Base-by-base conservation (phyloP, 2,888 invertebrate species). In the Xestia sexstrigata region DNA sequence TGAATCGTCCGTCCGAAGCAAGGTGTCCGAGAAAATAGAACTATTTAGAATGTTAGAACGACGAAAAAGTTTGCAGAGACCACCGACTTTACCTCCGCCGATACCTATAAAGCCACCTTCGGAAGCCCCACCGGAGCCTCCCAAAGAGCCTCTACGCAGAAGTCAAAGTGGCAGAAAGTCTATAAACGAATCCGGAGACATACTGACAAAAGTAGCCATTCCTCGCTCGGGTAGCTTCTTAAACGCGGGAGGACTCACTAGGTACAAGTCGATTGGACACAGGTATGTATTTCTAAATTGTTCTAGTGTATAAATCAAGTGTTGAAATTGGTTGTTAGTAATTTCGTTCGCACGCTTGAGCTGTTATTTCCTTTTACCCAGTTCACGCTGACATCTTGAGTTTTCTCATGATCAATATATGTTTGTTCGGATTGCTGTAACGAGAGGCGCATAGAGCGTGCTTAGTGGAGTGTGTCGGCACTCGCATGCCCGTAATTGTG, bases 221-320 rank as follows among this genome's bases (percentile, higher is more conserved):
- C 99, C 99, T 23, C 97, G 98, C 88, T 98, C 98, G 71, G 98
- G 98, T 68, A 99, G 98, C 93, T 99, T 99, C 92, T 97, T 99
- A 65, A 98, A 98, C 89, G 98, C 98, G 26, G 98, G 98, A 69
- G 98, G 98, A 77, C 95, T 98, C 73, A 98, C 98, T 13, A 97
- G 98, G 89, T 98, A 98, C 93, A 98, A 98, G 95, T 98, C 98
- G 47, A 97, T 97, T 90, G 96, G 97, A 89, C 97, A 97, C 89
- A 97, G 98, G 97, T 97, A 94, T 91, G 95, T 93, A 89, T 89
- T 87, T 89, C 89, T 89, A 89, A 87, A 89, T 88, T 88, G 89
- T 90, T 85, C 76, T 84, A 82, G 82, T 78, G 74, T 82, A 87
- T 90, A 90, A 91, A 89, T 89, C 89, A 91, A 87, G 78, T 87